Base-by-base conservation (phyloP, 2,888 invertebrate species). In the Salpingus planirostris region DNA sequence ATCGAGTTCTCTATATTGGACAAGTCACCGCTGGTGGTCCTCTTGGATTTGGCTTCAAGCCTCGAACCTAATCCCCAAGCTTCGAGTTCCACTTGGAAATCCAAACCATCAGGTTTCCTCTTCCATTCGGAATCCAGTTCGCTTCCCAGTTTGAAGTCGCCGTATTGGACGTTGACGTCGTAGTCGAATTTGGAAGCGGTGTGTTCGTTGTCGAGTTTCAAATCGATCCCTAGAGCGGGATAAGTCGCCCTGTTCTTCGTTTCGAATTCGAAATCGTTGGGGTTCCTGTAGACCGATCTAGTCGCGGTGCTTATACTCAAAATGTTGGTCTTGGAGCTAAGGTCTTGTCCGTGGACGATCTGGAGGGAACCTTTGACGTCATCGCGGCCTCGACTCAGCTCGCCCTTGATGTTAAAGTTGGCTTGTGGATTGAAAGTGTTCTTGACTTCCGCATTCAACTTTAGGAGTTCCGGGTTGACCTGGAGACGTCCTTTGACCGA, bases 1-100 rank as follows among this genome's bases (percentile, higher is more conserved):
- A 83, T 37, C 21, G 68, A 69, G 47, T 78, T 74, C 23, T 70
- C 68, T 23, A 77, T 68, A 52, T 79, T 78, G 1, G 75, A 77
- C 51, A 77, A 76, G 11, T 57, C 54, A 1, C 69, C 71, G 0
- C 70, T 54, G 2, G 76, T 65, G 23, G 73, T 70, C 11, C 79
- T 68, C 44, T 73, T 74, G 0, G 73, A 62, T 41, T 74, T 67
- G 0, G 74, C 35, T 43, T 75, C 70, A 0, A 73, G 18, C 32
- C 66, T 66, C 44, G 70, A 73, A 15, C 69, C 66, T 43, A 71
- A 50, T 3, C 69, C 60, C 33, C 54, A 50, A 1, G 70, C 66
- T 42, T 76, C 74, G 1, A 80, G 66, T 11, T 76, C 71, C 0
- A 82, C 44, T 13, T 69, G 65, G 41, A 68, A 71, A 30, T 77